Evolutionary conservation across 1,140 invertebrate genomes (phyloP).

Genomic region (Drosophila novamexicana): DNA sequence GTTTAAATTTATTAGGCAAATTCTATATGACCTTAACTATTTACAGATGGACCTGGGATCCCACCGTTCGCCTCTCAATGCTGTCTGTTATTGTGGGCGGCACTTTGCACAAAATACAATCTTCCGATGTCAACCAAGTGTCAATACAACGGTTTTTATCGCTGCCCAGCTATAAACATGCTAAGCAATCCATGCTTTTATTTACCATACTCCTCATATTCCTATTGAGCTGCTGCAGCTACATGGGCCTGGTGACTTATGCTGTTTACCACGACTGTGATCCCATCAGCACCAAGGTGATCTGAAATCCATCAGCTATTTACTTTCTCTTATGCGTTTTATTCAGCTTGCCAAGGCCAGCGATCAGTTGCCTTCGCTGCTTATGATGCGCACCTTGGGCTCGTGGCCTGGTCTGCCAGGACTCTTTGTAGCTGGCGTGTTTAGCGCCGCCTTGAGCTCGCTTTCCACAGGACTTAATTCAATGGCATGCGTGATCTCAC

Average conservation of each 20-base stretch:
- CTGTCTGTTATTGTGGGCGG: conserved; percentile 92
- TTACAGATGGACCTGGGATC: conserved; percentile 89
- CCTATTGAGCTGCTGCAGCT: conserved; percentile 88
- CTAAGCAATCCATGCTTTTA: conserved; percentile 84
- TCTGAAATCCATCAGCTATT: conserved; percentile 55
- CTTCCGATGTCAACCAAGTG: conserved; percentile 93
- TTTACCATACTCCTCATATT: conserved; percentile 88
- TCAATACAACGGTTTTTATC: conserved; percentile 92
- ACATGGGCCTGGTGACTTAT: conserved; percentile 91
- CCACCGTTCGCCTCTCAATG: conserved; percentile 90
- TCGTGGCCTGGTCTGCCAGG: conserved; percentile 91
- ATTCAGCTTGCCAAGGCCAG: conserved; percentile 87
- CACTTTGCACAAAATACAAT: conserved; percentile 93
- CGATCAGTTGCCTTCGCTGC: conserved; percentile 89
- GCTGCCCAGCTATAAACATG: conserved; percentile 66
- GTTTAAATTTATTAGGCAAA: neutral
- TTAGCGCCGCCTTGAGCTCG: conserved; percentile 94
- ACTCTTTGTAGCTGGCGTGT: conserved; percentile 93
- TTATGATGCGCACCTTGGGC: conserved; percentile 92
- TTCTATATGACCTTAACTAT: conserved; percentile 8
- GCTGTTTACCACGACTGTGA: conserved; percentile 92
- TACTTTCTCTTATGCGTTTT: neutral
- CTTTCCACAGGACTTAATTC: conserved; percentile 96
- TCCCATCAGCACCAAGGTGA: conserved; percentile 87
- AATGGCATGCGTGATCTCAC: conserved; percentile 95